Percentiles rank a stretch among this genome's conserved stretches.
phyloP scores from a whole-genome alignment of 2,888 invertebrate species.

The Strigamia transsilvanica region DNA sequence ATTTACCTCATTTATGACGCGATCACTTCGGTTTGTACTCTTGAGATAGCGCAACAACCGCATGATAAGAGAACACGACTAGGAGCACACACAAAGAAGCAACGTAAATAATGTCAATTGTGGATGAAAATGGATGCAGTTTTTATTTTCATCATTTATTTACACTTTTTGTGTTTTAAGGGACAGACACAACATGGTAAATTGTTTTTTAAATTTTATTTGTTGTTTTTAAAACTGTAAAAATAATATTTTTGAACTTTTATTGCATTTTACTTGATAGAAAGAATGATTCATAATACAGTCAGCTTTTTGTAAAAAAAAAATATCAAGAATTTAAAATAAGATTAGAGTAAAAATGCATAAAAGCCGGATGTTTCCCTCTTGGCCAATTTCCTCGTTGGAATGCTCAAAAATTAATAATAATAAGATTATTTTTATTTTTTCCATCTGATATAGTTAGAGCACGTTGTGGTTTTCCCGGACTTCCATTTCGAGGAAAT shows the following conservation, averaged over 20 bases:
- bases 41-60: not conserved
- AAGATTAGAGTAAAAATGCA: not conserved
- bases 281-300: not conserved
- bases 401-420: not conserved
- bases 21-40: not conserved
- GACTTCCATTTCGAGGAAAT: constrained; percentile 33
- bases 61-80: not conserved
- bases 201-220: not conserved
- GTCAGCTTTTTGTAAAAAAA: not conserved
- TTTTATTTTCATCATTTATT: constrained; percentile 4
- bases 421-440: not conserved
- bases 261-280: not conserved
- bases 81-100: not conserved
- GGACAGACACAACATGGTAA: not conserved
- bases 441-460: not conserved
- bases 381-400: constrained; percentile 27
- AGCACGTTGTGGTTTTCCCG: not conserved
- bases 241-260: not conserved
- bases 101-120: not conserved
- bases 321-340: not conserved
- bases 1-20: not conserved
- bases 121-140: constrained; percentile 18
- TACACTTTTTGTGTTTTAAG: constrained; percentile 1
- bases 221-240: not conserved
- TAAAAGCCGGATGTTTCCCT: constrained; percentile 18